Conservation (phyloP, 2,888 invertebrate species). For the Melinopterus prodromus region DNA sequence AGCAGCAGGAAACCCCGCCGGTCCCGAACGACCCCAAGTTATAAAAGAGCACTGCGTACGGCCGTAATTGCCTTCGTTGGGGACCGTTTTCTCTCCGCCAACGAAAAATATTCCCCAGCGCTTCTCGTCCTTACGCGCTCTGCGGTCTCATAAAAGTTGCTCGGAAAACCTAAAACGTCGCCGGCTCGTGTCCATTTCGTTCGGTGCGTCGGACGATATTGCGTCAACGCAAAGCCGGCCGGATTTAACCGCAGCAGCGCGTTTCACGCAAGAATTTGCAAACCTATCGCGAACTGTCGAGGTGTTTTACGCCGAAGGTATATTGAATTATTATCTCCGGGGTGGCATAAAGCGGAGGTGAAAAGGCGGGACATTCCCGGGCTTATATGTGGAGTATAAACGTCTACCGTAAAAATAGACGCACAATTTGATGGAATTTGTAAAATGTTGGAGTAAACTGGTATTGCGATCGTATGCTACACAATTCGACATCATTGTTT, state of each 20-base stretch:
- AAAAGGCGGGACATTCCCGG: neutral
- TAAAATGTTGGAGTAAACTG: too few relatives aligned
- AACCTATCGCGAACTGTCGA: slow-evolving; percentile 20
- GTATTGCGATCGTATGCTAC: too few relatives aligned
- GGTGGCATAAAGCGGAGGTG: neutral
- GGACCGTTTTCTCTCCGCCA: slow-evolving; percentile 13
- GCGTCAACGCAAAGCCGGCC: slow-evolving; percentile 15
- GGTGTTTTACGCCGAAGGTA: slow-evolving; percentile 15
- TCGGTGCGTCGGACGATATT: slow-evolving; percentile 10
- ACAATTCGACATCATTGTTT: too few relatives aligned
- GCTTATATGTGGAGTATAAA: neutral
- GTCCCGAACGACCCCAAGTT: neutral
- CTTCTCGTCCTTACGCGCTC: neutral
- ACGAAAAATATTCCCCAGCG: slow-evolving; percentile 10
- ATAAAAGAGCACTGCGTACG: slow-evolving; percentile 15
- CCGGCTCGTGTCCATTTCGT: neutral
- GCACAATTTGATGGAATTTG: too few relatives aligned
- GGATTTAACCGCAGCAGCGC: slow-evolving; percentile 9
- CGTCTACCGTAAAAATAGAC: too few relatives aligned
- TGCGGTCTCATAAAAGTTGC: slow-evolving; percentile 17
- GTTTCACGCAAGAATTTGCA: slow-evolving; percentile 27
- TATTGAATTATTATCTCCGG: slow-evolving; percentile 22
- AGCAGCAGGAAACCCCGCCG: neutral
- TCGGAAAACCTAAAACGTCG: neutral
- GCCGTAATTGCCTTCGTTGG: slow-evolving; percentile 26